phyloP scores from a whole-genome alignment of 2,888 invertebrate genomes.

The Stegana nigrithorax region DNA sequence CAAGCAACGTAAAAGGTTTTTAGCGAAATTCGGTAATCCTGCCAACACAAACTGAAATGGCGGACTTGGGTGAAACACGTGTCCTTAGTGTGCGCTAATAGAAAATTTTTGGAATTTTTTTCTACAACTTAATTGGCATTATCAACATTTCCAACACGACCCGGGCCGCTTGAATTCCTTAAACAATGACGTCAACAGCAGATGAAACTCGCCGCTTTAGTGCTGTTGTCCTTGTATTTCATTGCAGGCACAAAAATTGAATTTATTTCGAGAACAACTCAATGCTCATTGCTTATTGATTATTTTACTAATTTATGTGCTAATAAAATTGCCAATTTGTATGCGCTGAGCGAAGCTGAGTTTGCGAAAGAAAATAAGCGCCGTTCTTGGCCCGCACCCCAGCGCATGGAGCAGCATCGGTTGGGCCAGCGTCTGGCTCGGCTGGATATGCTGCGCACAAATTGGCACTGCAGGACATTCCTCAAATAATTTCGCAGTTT shows the following conservation, averaged over 20 bases:
- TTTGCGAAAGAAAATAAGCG: background rate
- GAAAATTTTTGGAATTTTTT: constrained; percentile 8
- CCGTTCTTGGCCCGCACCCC: background rate
- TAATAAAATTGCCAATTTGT: constrained; percentile 62
- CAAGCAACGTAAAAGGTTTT: no score
- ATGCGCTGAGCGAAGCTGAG: no score
- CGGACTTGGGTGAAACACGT: no score
- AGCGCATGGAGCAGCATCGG: background rate
- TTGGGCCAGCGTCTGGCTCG: constrained; percentile 41
- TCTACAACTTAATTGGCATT: background rate
- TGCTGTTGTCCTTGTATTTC: background rate
- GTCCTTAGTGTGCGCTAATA: constrained; percentile 9
- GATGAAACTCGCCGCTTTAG: background rate
- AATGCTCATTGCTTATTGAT: constrained; percentile 55
- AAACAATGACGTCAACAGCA: background rate
- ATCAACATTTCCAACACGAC: background rate
- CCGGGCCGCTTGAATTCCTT: background rate
- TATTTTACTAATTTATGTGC: constrained; percentile 59
- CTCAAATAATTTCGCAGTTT: background rate
- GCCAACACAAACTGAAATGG: no score
- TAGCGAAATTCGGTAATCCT: no score
- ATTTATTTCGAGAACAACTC: constrained; percentile 43
- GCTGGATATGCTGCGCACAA: constrained; percentile 50
- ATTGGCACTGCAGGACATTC: constrained; percentile 58
- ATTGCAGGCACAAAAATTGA: constrained; percentile 44